Percentiles rank a stretch among this genome's conserved stretches.
phyloP scores from a whole-genome alignment of 1,140 invertebrate species.

The Nasonia longicornis region DNA sequence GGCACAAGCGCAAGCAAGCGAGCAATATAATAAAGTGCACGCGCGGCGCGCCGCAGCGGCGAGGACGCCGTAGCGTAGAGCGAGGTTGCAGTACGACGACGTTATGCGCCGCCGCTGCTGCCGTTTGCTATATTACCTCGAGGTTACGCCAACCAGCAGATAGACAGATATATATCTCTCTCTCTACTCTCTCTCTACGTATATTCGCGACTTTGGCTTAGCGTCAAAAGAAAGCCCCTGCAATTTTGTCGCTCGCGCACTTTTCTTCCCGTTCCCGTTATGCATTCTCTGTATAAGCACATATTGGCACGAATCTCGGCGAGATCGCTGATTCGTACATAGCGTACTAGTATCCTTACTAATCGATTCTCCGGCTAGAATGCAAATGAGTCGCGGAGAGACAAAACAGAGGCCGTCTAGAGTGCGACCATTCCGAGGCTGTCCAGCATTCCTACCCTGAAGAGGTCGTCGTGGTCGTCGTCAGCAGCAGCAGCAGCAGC shows the following conservation, averaged over 20 bases:
- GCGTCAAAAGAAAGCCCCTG: background rate
- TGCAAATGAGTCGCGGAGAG: background rate
- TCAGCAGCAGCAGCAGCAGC: too few relatives aligned
- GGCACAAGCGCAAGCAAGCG: background rate
- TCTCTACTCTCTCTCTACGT: background rate
- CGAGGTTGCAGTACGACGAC: constrained; percentile 2
- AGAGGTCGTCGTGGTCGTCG: background rate
- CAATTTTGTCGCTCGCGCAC: background rate
- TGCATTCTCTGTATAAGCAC: background rate
- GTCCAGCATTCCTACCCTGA: background rate
- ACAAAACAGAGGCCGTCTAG: background rate
- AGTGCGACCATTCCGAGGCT: background rate
- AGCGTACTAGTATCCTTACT: background rate
- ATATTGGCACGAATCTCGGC: constrained; percentile 17
- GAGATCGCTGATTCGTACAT: background rate
- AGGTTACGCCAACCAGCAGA: constrained; percentile 2
- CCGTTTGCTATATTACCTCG: constrained; percentile 1
- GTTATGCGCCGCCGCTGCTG: background rate
- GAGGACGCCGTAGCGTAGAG: constrained; percentile 6
- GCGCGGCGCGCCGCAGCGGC: background rate
- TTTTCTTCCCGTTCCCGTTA: constrained; percentile 5
- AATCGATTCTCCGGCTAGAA: background rate
- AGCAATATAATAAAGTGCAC: constrained; percentile 13
- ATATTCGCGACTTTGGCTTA: background rate
- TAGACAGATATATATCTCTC: background rate